These are phyloP conservation scores for Homalodisca vitripennis DNA, from an alignment of 1,140 invertebrate species.

Conservation along the genomic window DNA sequence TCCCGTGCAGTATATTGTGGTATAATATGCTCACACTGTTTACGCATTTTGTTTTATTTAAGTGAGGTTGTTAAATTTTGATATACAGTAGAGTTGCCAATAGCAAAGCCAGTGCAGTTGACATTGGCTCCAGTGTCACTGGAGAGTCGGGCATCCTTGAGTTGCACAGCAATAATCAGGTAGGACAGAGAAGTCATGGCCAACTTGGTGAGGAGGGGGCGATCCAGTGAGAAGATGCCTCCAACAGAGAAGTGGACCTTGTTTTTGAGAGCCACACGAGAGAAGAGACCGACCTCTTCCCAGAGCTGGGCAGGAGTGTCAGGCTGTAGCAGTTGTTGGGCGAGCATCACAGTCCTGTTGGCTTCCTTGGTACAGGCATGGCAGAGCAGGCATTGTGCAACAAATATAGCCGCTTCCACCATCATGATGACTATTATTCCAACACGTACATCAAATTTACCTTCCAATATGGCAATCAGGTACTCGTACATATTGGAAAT, in stretches of 20 bases:
- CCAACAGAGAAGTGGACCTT: background rate
- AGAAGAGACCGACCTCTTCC: background rate
- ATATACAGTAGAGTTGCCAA: too few species aligned
- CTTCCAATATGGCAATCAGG: background rate
- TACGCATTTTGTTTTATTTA: too few species aligned
- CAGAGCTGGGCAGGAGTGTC: background rate
- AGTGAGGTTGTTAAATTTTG: too few species aligned
- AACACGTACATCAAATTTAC: background rate
- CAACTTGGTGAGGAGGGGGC: too few species aligned
- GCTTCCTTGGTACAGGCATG: background rate
- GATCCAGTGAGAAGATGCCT: too few species aligned
- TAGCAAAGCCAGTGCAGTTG: too few species aligned
- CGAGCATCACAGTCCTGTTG: background rate
- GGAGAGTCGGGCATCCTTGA: background rate
- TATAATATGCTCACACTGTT: too few species aligned
- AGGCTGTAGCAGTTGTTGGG: background rate
- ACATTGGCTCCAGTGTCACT: too few species aligned
- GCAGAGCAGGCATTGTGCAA: background rate
- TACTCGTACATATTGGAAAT: background rate
- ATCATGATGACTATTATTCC: background rate
- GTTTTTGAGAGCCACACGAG: background rate
- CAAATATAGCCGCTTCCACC: background rate
- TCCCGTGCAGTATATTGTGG: too few species aligned
- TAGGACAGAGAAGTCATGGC: background rate
- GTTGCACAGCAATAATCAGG: too few species aligned